Conservation (phyloP, 1,140 invertebrate genomes). For the Platyscapa corneri region DNA sequence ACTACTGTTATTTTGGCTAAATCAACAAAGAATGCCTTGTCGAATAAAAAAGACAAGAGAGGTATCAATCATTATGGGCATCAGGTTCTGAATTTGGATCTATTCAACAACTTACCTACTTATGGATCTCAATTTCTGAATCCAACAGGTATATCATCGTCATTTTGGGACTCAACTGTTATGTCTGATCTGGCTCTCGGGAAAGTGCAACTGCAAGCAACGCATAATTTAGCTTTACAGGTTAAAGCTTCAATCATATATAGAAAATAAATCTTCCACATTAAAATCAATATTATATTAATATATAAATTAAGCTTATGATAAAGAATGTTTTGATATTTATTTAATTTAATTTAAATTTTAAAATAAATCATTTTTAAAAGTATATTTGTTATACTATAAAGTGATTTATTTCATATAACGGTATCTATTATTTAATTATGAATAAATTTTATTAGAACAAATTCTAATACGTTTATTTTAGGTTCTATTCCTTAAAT, state of each 20-base stretch:
- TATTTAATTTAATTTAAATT: too few species aligned
- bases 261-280: too few species aligned
- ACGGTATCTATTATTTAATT: too few species aligned
- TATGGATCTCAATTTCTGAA: conserved; percentile 60
- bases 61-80: conserved; percentile 63
- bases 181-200: conserved; percentile 64
- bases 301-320: too few species aligned
- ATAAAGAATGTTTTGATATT: too few species aligned
- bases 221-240: conserved; percentile 69
- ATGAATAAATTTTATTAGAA: too few species aligned
- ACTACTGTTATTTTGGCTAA: conserved; percentile 54
- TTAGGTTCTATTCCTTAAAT: too few species aligned
- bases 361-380: too few species aligned
- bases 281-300: too few species aligned
- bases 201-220: conserved; percentile 68
- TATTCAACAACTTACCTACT: conserved; percentile 60
- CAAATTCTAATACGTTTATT: too few species aligned
- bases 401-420: too few species aligned
- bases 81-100: conserved; percentile 61
- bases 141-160: conserved; percentile 53
- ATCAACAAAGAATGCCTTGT: conserved; percentile 44
- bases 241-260: conserved; percentile 56
- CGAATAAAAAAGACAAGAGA: conserved; percentile 64
- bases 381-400: too few species aligned
- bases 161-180: conserved; percentile 59